Evolutionary conservation across 2,113 vertebrate species (phyloP).

Genomic region (Notarius lentiginosus): DNA sequence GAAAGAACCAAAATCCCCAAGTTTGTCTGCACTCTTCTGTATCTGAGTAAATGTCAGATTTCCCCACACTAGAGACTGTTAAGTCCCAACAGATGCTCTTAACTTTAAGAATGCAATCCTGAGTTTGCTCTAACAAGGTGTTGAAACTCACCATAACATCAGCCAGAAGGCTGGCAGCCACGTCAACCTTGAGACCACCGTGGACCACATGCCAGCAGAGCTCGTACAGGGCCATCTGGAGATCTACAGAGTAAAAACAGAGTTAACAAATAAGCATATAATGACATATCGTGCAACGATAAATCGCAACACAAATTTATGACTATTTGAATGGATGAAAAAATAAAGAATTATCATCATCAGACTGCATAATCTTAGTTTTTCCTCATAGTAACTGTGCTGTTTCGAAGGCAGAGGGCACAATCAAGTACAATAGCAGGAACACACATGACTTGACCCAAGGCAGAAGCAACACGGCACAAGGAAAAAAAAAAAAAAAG

Average conservation of each 20-base stretch:
- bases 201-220: constrained; percentile 91
- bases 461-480: no score
- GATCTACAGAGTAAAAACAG: constrained; percentile 75
- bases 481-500: no score
- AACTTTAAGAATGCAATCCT: not conserved
- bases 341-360: no score
- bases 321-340: no score
- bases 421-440: no score
- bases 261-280: not conserved
- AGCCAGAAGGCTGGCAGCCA: constrained; percentile 82
- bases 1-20: not conserved
- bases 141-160: constrained; percentile 85
- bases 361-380: no score
- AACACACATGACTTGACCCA: no score
- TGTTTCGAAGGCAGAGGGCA: no score
- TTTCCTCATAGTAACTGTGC: no score
- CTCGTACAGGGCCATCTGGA: constrained; percentile 90
- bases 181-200: constrained; percentile 91
- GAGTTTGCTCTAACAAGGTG: not conserved
- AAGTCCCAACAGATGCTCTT: not conserved
- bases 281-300: no score
- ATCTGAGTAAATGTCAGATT: not conserved
- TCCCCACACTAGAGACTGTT: not conserved
- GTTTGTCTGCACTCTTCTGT: not conserved
- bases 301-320: no score